Conservation (phyloP, 2,888 invertebrate species). For the Selenia dentaria region DNA sequence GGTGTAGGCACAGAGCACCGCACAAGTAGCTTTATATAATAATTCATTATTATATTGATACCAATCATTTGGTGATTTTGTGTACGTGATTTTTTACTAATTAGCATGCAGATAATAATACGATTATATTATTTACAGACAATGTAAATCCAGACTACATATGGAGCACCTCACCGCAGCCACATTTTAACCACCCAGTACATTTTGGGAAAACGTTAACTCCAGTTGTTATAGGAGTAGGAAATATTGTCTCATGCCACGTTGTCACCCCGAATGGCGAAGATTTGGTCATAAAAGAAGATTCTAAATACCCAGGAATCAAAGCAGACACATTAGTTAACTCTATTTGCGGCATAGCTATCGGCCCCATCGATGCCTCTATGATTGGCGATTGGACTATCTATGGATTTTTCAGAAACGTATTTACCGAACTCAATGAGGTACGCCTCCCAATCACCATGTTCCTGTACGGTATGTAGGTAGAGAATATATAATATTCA, state of each 20-base stretch:
- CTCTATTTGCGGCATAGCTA: slow-evolving; percentile 41
- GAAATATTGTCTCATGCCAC: slow-evolving; percentile 41
- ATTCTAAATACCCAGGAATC: slow-evolving; percentile 43
- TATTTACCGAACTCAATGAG: slow-evolving; percentile 31
- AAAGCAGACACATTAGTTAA: slow-evolving; percentile 26
- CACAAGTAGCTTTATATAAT: no score
- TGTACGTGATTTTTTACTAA: no score
- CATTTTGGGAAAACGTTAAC: slow-evolving; percentile 41
- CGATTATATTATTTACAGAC: slow-evolving; percentile 34
- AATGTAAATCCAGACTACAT: slow-evolving; percentile 19
- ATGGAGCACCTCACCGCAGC: slow-evolving; percentile 26
- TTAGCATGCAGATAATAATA: no score
- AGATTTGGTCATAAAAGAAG: slow-evolving; percentile 37
- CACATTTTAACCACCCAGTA: slow-evolving; percentile 39
- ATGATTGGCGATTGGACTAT: slow-evolving; percentile 49
- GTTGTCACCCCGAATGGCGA: slow-evolving; percentile 52
- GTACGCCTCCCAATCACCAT: slow-evolving; percentile 41
- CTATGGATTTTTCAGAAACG: slow-evolving; percentile 41
- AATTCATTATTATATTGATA: no score
- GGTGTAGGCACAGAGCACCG: no score
- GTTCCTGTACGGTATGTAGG: slow-evolving; percentile 48
- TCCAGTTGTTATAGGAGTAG: slow-evolving; percentile 37
- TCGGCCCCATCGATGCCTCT: slow-evolving; percentile 40
- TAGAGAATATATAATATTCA: background rate
- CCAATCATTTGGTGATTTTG: no score